Conservation (phyloP, 1,140 invertebrate genomes). For the Lasaia peninsularis region DNA sequence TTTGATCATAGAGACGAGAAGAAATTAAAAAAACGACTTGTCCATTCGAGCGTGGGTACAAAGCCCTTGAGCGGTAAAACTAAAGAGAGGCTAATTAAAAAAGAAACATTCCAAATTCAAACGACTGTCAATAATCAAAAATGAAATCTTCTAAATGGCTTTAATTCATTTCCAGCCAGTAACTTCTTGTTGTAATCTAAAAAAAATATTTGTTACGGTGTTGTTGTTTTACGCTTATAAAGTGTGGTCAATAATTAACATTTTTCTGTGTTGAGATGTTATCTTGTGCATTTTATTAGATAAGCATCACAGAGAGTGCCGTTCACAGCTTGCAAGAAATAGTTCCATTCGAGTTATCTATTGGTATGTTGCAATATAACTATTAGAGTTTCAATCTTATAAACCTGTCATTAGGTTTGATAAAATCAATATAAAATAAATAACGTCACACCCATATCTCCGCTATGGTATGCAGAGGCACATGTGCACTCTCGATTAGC, state of each 20-base stretch:
- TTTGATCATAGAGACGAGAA: conserved; percentile 33
- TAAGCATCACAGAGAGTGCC: background rate
- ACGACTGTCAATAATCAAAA: conserved; percentile 32
- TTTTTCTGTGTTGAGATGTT: background rate
- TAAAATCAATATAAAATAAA: too few species aligned
- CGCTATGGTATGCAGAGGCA: too few species aligned
- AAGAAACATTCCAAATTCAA: conserved; percentile 33
- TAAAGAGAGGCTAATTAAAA: conserved; percentile 36
- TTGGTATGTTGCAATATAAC: background rate
- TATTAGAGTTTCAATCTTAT: too few species aligned
- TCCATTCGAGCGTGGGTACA: conserved; percentile 54
- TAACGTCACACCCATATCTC: too few species aligned
- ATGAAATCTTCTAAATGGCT: conserved; percentile 15
- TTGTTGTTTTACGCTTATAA: conserved; percentile 10
- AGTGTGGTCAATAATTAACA: conserved; percentile 4
- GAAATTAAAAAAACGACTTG: conserved; percentile 50
- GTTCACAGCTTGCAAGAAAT: background rate
- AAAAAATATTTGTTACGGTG: conserved; percentile 15
- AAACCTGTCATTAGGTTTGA: too few species aligned
- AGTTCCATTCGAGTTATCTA: background rate
- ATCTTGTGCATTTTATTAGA: background rate
- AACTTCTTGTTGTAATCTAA: conserved; percentile 5
- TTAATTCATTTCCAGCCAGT: conserved; percentile 11
- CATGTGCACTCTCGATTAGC: too few species aligned
- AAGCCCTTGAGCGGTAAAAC: conserved; percentile 53